Conservation (phyloP, 1,140 invertebrate species). For the Lamellibrachia luymesi region DNA sequence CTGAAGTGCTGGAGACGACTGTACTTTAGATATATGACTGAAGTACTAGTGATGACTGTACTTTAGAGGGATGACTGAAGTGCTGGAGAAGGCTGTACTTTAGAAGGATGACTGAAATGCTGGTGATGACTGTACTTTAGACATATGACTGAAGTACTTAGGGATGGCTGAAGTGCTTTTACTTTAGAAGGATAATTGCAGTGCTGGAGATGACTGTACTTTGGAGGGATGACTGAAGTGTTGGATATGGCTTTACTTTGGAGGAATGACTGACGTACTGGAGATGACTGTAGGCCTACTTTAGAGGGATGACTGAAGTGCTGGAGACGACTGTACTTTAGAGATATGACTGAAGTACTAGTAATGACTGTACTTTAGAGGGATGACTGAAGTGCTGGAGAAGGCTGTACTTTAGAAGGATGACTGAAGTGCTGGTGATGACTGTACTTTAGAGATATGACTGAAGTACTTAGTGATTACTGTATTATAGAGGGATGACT, state of each 20-base stretch:
- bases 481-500: not conserved
- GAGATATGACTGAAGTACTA: too few relatives aligned
- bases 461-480: not conserved
- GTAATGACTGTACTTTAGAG: not conserved
- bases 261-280: not conserved
- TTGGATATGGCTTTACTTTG: not conserved
- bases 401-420: not conserved
- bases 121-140: not conserved
- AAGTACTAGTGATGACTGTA: not conserved
- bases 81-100: not conserved
- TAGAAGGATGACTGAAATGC: not conserved
- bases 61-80: not conserved
- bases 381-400: not conserved
- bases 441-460: not conserved
- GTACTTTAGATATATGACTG: not conserved
- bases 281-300: too few relatives aligned
- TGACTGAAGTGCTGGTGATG: not conserved
- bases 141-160: not conserved
- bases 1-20: not conserved
- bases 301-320: too few relatives aligned
- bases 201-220: not conserved
- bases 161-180: not conserved
- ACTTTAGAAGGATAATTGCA: not conserved
- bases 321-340: too few relatives aligned
- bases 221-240: not conserved